phyloP scores from a whole-genome alignment of 1,140 invertebrate genomes.

The Lordiphosa mommai region DNA sequence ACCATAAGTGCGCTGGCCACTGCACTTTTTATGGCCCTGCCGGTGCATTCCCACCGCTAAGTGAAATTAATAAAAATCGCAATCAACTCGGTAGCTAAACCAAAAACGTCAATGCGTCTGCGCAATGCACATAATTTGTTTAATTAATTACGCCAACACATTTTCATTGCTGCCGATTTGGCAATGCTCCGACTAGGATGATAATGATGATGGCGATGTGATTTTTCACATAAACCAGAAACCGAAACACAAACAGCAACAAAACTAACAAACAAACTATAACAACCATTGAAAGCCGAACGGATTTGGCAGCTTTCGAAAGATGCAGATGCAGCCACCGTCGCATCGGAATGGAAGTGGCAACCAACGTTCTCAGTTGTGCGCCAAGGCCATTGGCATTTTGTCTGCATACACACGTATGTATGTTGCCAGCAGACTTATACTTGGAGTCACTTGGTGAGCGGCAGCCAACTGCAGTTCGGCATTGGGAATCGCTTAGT shows the following conservation, averaged over 20 bases:
- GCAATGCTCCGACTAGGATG: conserved; percentile 25
- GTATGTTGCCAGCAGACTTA: conserved; percentile 2
- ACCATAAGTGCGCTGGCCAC: conserved; percentile 45
- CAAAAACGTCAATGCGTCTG: conserved; percentile 70
- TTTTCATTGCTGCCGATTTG: conserved; percentile 59
- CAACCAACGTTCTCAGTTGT: conserved; percentile 59
- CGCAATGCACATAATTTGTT: conserved; percentile 76
- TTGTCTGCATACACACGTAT: conserved; percentile 42
- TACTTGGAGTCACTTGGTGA: conserved; percentile 23
- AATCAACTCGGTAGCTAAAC: conserved; percentile 43
- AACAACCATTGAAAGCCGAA: conserved; percentile 61
- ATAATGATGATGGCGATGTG: conserved; percentile 28
- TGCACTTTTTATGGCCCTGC: conserved; percentile 43
- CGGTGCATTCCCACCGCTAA: conserved; percentile 65
- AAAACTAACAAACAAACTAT: conserved; percentile 41
- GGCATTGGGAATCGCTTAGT: conserved; percentile 4
- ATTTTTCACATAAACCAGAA: conserved; percentile 59
- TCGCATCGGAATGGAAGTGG: conserved; percentile 33
- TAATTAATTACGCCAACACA: conserved; percentile 75
- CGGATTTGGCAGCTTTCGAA: conserved; percentile 66
- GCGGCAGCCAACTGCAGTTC: conserved; percentile 9
- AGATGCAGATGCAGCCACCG: conserved; percentile 42
- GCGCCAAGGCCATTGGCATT: conserved; percentile 69
- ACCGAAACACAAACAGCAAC: conserved; percentile 16
- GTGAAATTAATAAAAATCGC: conserved; percentile 73